Conservation (phyloP, 2,888 invertebrate genomes). For the Himalopsyche kuldschensis region DNA sequence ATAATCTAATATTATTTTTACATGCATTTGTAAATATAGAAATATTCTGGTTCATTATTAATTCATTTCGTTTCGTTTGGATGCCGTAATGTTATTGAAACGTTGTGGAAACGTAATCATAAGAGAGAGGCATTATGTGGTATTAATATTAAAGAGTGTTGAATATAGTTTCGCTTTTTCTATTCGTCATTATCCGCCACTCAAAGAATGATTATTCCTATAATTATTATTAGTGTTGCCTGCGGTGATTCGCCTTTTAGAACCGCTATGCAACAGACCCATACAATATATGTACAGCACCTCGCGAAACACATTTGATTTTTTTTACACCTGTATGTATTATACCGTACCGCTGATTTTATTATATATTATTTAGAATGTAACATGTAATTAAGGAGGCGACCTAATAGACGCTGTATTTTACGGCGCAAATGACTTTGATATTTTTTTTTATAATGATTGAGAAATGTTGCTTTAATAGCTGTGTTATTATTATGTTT, state of each 20-base stretch:
- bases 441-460: background rate
- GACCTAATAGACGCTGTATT: background rate
- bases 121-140: background rate
- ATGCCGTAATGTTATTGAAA: background rate
- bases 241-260: background rate
- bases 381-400: background rate
- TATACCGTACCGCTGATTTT: background rate
- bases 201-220: background rate
- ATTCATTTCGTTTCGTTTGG: too few relatives aligned
- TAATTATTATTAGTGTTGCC: background rate
- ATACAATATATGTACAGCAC: background rate
- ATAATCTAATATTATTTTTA: too few relatives aligned
- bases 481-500: background rate
- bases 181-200: background rate
- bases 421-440: background rate
- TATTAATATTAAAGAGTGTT: background rate
- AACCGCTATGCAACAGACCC: too few relatives aligned
- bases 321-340: background rate
- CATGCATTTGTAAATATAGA: too few relatives aligned
- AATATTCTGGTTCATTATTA: too few relatives aligned
- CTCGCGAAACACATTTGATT: background rate
- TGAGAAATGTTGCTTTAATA: background rate
- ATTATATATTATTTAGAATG: background rate
- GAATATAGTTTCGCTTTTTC: background rate
- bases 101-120: background rate